These are phyloP conservation scores for Psilopsiagon aurifrons DNA, from an alignment of 2,113 vertebrate genomes.

Conservation along the genomic window DNA sequence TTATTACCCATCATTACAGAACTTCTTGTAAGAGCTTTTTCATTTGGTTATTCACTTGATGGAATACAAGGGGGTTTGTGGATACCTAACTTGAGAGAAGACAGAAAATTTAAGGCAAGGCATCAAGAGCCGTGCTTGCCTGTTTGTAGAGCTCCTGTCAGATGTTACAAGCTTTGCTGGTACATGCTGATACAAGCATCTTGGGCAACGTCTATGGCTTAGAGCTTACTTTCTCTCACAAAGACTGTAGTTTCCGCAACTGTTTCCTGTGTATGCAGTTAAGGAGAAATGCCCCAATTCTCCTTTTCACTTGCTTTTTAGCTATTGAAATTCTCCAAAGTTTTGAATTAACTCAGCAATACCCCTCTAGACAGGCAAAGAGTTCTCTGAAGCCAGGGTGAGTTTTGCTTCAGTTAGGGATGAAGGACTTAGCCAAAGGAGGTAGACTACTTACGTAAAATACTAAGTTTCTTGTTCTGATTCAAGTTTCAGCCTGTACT, in stretches of 20 bases:
- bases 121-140: not conserved
- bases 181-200: accelerated
- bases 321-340: not conserved
- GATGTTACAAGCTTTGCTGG: not conserved
- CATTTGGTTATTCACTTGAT: not conserved
- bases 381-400: not conserved
- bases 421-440: not conserved
- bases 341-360: not conserved
- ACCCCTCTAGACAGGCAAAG: not conserved
- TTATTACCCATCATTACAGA: not conserved
- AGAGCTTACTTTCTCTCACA: not conserved
- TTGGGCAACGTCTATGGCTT: not conserved
- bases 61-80: not conserved
- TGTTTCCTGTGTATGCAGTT: not conserved
- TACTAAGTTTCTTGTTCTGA: not conserved
- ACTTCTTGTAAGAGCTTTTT: not conserved
- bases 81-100: not conserved
- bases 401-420: not conserved
- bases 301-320: not conserved
- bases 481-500: not conserved
- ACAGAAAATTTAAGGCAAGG: too few species aligned
- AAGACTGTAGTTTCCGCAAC: not conserved
- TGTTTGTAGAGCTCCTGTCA: not conserved
- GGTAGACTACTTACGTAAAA: not conserved
- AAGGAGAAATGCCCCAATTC: not conserved